Base-by-base conservation (phyloP, 1,140 invertebrate genomes). In the Diorhabda carinulata region DNA sequence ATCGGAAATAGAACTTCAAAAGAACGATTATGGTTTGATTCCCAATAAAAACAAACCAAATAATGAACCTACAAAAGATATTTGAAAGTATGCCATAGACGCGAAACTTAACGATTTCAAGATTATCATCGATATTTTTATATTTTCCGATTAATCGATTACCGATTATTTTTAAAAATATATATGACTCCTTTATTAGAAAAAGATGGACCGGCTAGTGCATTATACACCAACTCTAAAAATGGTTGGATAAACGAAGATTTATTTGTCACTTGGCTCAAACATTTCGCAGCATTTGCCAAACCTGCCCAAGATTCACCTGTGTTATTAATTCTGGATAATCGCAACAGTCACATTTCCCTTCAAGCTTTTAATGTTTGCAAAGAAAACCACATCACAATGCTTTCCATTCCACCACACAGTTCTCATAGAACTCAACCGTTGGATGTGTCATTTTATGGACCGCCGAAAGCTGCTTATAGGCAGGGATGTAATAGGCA, bases 201-300 rank as follows among this genome's bases (percentile, higher is more conserved):
- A 70, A 79, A 76, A 52, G 77, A 78, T 72, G 78, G 77, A 45
- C 76, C 79, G 61, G 57, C 73, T 69, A 73, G 73, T 65, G 69
- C 77, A 41, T 69, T 76, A 68, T 73, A 77, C 61, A 72, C 71
- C 72, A 77, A 73, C 44, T 80, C 74, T 45, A 66, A 75, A 42
- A 76, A 74, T 57, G 76, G 77, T 10, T 82, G 78, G 78, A 80
- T 76, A 57, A 79, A 77, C 45, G 73, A 76, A 62, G 61, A 77
- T 43, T 59, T 79, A 45, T 79, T 81, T 70, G 9, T 78, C 57
- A 70, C 76, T 41, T 81, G 74, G 70, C 66, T 6, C 7, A 1
- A 6, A 42, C 42, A 66, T 66, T 67, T 70, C 25, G 40, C 2
- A 6, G 9, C 3, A 52, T 44, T 25, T 60, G 64, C 9, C 44